Conservation (phyloP, 2,797 vertebrate genomes). For the Galagoides demidoff region DNA sequence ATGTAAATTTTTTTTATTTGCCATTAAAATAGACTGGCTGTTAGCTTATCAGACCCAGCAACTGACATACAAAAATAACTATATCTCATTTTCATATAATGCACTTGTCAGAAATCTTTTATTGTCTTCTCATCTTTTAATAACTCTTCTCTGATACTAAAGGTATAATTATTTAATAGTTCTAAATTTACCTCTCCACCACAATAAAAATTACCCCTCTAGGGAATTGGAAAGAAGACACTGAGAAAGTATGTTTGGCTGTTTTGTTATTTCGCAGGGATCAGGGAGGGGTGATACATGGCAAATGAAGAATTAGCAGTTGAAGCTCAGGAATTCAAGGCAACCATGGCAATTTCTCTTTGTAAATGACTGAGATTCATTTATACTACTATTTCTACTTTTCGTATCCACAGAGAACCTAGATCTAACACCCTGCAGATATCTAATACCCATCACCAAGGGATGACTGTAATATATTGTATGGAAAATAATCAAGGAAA, state of each 20-base stretch:
- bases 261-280: not conserved
- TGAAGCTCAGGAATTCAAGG: not conserved
- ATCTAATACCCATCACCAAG: not conserved
- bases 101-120: too few species aligned
- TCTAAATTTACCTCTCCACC: slow-evolving; percentile 8
- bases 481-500: not conserved
- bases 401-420: not conserved
- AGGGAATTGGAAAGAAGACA: not conserved
- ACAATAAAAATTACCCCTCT: not conserved
- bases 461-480: not conserved
- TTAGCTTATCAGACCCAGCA: not conserved
- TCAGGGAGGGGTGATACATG: not conserved
- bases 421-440: not conserved
- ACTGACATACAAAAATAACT: not conserved
- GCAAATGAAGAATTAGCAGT: not conserved
- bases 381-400: not conserved
- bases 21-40: not conserved
- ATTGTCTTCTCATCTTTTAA: too few species aligned
- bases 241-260: not conserved
- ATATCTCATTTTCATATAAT: not conserved
- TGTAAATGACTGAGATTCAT: slow-evolving; percentile 3
- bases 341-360: not conserved
- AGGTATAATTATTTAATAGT: not conserved
- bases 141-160: not conserved
- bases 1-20: not conserved